phyloP scores from a whole-genome alignment of 2,888 invertebrate genomes.

The Hydroisotoma schaefferi region DNA sequence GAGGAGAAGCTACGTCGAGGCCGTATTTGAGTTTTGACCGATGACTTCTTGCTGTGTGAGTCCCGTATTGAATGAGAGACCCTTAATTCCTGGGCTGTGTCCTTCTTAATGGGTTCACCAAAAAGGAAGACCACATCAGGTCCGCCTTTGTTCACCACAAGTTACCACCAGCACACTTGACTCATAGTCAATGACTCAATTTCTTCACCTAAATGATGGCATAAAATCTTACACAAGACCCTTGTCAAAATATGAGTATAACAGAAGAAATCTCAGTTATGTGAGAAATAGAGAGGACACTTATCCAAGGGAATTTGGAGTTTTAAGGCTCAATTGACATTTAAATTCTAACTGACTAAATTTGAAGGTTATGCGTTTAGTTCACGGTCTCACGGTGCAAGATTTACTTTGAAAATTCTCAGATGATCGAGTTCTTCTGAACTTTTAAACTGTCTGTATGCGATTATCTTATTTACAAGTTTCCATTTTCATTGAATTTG shows the following conservation, averaged over 20 bases:
- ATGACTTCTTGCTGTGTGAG: not conserved
- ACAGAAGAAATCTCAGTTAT: no score
- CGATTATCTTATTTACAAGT: no score
- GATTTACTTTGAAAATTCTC: no score
- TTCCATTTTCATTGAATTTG: no score
- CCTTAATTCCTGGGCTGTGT: slow-evolving; percentile 3
- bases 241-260: slow-evolving; percentile 22
- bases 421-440: no score
- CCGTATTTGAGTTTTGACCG: slow-evolving; percentile 1
- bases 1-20: not conserved
- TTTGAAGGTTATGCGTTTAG: no score
- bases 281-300: not conserved
- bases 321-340: no score
- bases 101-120: slow-evolving; percentile 11
- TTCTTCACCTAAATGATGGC: slow-evolving; percentile 11
- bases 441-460: no score
- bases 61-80: not conserved
- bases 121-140: slow-evolving; percentile 10
- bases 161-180: slow-evolving; percentile 9
- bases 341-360: no score
- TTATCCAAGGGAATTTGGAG: no score
- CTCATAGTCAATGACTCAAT: slow-evolving; percentile 13
- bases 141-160: slow-evolving; percentile 5
- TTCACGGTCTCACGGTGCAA: no score
- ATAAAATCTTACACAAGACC: slow-evolving; percentile 24